These are phyloP conservation scores for Drosophila hamatofila DNA, from an alignment of 2,888 invertebrate species.

Conservation along the genomic window DNA sequence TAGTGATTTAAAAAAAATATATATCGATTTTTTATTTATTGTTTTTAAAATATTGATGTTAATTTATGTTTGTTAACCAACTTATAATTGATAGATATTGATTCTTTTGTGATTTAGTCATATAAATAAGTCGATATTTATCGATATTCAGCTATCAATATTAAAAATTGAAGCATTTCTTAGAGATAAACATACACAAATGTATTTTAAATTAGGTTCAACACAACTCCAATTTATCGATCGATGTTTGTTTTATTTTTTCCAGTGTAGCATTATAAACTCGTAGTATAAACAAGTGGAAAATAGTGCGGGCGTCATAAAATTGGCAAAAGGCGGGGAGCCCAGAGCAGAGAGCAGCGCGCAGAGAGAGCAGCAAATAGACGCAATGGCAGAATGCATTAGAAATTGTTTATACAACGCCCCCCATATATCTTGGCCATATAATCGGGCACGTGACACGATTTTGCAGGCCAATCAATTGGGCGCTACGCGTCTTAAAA, in stretches of 20 bases:
- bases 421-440: constrained; percentile 48
- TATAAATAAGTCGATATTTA: neutral
- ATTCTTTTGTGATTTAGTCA: too few species aligned
- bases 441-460: constrained; percentile 65
- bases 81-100: neutral
- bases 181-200: neutral
- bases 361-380: constrained; percentile 16
- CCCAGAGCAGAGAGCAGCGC: neutral
- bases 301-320: constrained; percentile 29
- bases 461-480: constrained; percentile 49
- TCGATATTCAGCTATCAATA: neutral
- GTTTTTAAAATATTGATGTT: too few species aligned
- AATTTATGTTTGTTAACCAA: too few species aligned
- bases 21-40: too few species aligned
- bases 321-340: constrained; percentile 25
- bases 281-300: neutral
- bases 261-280: constrained; percentile 35
- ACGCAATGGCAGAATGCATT: constrained; percentile 49
- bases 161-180: too few species aligned
- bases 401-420: constrained; percentile 43
- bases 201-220: neutral
- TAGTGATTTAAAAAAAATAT: too few species aligned
- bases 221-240: too few species aligned
- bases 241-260: constrained; percentile 11
- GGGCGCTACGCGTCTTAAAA: constrained; percentile 34